phyloP scores from a whole-genome alignment of 1,140 invertebrate genomes.

The Pachypeltis micranthus region DNA sequence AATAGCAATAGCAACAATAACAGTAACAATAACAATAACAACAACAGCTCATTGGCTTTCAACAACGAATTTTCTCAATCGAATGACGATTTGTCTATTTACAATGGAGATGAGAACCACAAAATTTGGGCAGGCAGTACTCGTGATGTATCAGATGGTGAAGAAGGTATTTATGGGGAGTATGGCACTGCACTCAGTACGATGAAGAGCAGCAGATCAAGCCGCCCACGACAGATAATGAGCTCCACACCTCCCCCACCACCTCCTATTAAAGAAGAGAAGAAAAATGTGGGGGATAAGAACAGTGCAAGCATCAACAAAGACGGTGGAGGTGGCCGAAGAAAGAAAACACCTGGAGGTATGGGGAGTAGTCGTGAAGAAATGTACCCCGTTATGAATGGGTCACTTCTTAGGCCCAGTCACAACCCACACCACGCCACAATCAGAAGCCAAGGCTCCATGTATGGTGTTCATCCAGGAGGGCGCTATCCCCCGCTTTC shows the following conservation, averaged over 20 bases:
- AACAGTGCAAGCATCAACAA: slow-evolving; percentile 23
- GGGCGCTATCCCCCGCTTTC: slow-evolving; percentile 5
- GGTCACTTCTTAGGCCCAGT: slow-evolving; percentile 33
- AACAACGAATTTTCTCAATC: slow-evolving; percentile 43
- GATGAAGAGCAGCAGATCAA: slow-evolving; percentile 51
- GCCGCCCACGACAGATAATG: slow-evolving; percentile 64
- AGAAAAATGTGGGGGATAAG: slow-evolving; percentile 39
- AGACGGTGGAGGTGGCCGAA: slow-evolving; percentile 18
- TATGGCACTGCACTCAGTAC: slow-evolving; percentile 58
- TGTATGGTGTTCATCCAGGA: background rate
- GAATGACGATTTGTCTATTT: slow-evolving; percentile 59
- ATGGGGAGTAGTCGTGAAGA: slow-evolving; percentile 43
- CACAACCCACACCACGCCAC: slow-evolving; percentile 1
- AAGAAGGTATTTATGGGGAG: slow-evolving; percentile 54
- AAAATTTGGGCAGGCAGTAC: slow-evolving; percentile 75
- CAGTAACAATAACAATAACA: slow-evolving; percentile 28
- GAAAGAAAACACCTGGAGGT: slow-evolving; percentile 31
- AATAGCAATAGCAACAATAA: slow-evolving; percentile 29
- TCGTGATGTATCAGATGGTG: slow-evolving; percentile 53
- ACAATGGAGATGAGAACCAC: slow-evolving; percentile 84
- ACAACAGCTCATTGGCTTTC: slow-evolving; percentile 31
- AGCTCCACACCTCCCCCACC: slow-evolving; percentile 66
- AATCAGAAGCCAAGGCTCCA: slow-evolving; percentile 7
- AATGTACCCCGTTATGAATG: slow-evolving; percentile 36
- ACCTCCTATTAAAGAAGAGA: slow-evolving; percentile 48